These are phyloP conservation scores for Rallus limicola DNA, from an alignment of 2,113 vertebrate species.

Conservation along the genomic window DNA sequence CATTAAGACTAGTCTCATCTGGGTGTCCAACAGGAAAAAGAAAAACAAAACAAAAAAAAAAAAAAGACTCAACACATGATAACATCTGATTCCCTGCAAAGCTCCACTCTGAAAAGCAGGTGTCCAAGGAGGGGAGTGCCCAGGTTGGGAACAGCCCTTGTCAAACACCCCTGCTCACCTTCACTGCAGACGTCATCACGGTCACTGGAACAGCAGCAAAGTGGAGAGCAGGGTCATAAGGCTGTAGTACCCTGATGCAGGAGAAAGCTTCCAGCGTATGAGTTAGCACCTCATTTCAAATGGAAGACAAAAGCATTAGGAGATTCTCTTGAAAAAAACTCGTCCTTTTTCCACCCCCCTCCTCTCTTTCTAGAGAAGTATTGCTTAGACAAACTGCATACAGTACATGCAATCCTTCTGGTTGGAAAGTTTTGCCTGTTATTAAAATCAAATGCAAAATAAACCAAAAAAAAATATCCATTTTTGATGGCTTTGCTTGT, in stretches of 20 bases:
- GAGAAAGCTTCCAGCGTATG: not conserved
- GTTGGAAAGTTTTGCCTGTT: not conserved
- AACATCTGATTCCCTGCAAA: not conserved
- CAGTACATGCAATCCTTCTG: not conserved
- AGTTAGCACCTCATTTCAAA: not conserved
- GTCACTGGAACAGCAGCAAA: not conserved
- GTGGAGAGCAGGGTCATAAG: not conserved
- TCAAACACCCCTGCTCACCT: not conserved
- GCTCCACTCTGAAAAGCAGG: not conserved
- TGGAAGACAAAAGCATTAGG: not conserved
- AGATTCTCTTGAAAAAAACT: not conserved
- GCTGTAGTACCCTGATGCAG: not conserved
- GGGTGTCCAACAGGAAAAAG: not conserved
- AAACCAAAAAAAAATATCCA: not conserved
- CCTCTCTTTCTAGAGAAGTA: not conserved
- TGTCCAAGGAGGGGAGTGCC: not conserved
- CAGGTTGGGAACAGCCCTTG: not conserved
- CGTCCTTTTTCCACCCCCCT: not conserved
- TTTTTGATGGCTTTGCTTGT: slow-evolving; percentile 21
- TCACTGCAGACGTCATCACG: not conserved
- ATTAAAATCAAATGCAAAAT: slow-evolving; percentile 22
- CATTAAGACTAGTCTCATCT: not conserved
- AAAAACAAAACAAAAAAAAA: not conserved
- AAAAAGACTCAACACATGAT: not conserved
- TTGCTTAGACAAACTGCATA: not conserved